A percentile compares a stretch with the other conserved stretches of the same genome.
These are phyloP conservation scores for Cinclus cinclus DNA, from an alignment of 2,113 vertebrate genomes.

Conservation along the genomic window DNA sequence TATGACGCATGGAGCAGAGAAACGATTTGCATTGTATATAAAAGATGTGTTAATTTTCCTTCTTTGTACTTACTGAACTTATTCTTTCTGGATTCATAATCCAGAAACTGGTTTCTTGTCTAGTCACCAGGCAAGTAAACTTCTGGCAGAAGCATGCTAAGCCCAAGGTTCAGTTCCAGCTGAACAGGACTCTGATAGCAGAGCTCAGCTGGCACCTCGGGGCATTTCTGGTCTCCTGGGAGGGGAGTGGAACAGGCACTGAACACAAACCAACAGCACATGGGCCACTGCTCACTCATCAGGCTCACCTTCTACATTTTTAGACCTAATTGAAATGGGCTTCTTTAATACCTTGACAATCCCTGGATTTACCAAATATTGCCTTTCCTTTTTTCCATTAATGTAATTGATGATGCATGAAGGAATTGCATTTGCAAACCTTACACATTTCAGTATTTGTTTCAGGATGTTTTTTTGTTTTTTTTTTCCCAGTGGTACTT, in stretches of 20 bases:
- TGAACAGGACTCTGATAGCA: fast-evolving
- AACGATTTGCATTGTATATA: not conserved
- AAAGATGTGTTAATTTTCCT: not conserved
- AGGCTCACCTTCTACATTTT: not conserved
- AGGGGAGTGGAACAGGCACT: not conserved
- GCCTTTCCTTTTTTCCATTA: not conserved
- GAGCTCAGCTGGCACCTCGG: not conserved
- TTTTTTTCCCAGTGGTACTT: not conserved
- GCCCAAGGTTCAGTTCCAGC: not conserved
- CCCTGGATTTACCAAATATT: not conserved
- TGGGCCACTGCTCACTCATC: not conserved
- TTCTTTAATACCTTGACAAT: not conserved
- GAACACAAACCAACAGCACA: not conserved
- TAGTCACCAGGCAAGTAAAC: not conserved
- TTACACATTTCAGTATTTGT: not conserved
- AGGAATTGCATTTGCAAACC: not conserved
- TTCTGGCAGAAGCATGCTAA: not conserved
- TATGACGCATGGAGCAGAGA: not conserved
- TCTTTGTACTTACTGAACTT: not conserved
- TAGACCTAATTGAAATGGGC: not conserved
- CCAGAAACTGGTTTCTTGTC: not conserved
- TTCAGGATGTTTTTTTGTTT: not conserved
- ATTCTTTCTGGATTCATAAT: not conserved
- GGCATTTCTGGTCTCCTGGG: not conserved
- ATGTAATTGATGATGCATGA: not conserved